These are phyloP conservation scores for Troides helena DNA, from an alignment of 2,888 invertebrate species.

Conservation along the genomic window DNA sequence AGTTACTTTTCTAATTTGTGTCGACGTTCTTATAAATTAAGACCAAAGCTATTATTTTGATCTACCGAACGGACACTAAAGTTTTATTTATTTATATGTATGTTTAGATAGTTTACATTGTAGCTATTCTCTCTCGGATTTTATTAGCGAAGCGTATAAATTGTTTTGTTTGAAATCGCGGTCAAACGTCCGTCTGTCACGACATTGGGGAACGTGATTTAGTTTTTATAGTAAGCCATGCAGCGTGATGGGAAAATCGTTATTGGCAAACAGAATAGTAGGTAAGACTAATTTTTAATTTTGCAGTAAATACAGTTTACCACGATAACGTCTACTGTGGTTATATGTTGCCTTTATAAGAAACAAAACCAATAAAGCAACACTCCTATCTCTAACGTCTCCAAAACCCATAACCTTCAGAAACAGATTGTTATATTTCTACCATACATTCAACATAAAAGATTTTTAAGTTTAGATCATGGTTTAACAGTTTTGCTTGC, in stretches of 20 bases:
- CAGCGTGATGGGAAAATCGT: slow-evolving; percentile 27
- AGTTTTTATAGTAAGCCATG: slow-evolving; percentile 12
- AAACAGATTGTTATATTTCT: no score
- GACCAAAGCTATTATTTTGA: no score
- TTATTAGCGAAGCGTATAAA: slow-evolving; percentile 3
- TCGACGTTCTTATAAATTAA: no score
- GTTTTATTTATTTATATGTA: not conserved
- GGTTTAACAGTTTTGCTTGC: no score
- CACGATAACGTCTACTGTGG: not conserved
- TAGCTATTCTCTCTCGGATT: not conserved
- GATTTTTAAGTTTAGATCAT: no score
- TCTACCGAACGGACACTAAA: no score
- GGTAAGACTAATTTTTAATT: slow-evolving; percentile 20
- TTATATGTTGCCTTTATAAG: not conserved
- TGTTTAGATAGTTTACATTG: not conserved
- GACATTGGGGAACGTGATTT: slow-evolving; percentile 23
- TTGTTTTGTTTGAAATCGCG: slow-evolving; percentile 17
- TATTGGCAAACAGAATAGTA: slow-evolving; percentile 9
- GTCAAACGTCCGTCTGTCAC: slow-evolving; percentile 25
- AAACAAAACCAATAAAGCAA: not conserved
- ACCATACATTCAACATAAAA: no score
- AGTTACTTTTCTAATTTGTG: no score
- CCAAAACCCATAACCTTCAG: no score
- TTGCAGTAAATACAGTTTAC: slow-evolving; percentile 6
- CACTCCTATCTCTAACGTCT: not conserved